phyloP scores from a whole-genome alignment of 1,140 invertebrate genomes.

The Manduca sexta region DNA sequence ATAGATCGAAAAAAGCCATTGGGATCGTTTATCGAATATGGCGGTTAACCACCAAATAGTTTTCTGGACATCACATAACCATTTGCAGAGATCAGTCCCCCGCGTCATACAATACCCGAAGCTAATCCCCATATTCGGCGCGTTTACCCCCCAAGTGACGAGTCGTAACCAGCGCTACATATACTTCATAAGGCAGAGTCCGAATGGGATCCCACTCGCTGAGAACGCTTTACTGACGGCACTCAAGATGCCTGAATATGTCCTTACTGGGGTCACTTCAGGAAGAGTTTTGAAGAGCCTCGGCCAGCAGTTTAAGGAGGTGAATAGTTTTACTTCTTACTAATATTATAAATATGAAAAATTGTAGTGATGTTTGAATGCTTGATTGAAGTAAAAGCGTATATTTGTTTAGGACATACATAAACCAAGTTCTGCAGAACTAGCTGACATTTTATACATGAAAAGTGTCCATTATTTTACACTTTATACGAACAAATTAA shows the following conservation, averaged over 20 bases:
- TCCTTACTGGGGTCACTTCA: slow-evolving; percentile 76
- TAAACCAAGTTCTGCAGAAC: no score
- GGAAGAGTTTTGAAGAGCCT: slow-evolving; percentile 75
- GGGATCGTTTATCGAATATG: no score
- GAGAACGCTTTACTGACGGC: slow-evolving; percentile 36
- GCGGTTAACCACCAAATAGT: no score
- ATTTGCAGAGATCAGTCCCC: slow-evolving; percentile 77
- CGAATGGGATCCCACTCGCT: slow-evolving; percentile 74
- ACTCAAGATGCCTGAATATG: slow-evolving; percentile 75
- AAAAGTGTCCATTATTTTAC: no score
- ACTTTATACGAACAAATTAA: no score
- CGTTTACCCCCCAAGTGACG: slow-evolving; percentile 65
- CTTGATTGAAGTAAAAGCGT: no score
- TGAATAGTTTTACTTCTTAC: slow-evolving; percentile 4
- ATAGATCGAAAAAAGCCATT: no score
- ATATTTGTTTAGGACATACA: no score
- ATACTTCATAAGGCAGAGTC: slow-evolving; percentile 78
- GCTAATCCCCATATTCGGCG: slow-evolving; percentile 78
- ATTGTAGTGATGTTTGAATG: no score
- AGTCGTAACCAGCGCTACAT: slow-evolving; percentile 74
- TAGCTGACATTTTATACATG: no score
- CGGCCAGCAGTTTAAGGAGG: slow-evolving; percentile 49
- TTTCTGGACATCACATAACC: not conserved
- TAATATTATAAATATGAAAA: no score
- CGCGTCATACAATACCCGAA: slow-evolving; percentile 78